Conservation (phyloP, 30 jellyfish, hydroid and myxozoan genomes). For the Cassiopea xamachana region DNA sequence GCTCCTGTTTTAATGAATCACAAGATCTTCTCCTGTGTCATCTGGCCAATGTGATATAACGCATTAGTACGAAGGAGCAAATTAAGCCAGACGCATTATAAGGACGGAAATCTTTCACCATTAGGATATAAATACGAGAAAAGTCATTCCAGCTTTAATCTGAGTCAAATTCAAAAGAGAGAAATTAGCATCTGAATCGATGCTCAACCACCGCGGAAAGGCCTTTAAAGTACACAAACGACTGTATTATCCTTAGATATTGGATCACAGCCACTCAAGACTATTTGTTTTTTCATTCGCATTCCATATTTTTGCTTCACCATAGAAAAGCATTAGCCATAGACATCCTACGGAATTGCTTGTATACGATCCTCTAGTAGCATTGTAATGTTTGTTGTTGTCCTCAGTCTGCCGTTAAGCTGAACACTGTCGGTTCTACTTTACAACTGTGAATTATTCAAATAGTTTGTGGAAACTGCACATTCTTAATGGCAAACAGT, state of each 20-base stretch:
- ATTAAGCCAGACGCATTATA: conserved; percentile 25
- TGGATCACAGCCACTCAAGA: conserved; percentile 48
- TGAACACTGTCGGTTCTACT: conserved; percentile 18
- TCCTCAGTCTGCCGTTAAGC: conserved; percentile 25
- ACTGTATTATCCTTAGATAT: conserved; percentile 32
- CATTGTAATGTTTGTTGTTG: conserved; percentile 41
- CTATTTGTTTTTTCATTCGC: conserved; percentile 46
- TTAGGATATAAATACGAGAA: conserved; percentile 50
- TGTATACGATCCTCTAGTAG: conserved; percentile 5
- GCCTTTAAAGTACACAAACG: conserved; percentile 50
- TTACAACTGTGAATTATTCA: conserved; percentile 47
- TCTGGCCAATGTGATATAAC: not conserved
- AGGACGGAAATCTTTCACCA: conserved; percentile 59
- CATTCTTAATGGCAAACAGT: conserved; percentile 59
- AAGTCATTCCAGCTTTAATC: conserved; percentile 32
- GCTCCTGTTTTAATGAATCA: no score
- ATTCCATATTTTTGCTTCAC: conserved; percentile 2
- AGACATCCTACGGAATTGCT: conserved; percentile 39
- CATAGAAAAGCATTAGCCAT: conserved; percentile 18
- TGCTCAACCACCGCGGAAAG: conserved; percentile 57
- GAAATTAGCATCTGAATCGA: conserved; percentile 58
- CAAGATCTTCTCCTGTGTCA: not conserved
- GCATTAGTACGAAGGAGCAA: not conserved
- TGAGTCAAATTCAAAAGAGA: conserved; percentile 35
- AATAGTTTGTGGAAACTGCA: conserved; percentile 38